Conservation (phyloP, 1,140 invertebrate genomes). For the Littorina saxatilis region DNA sequence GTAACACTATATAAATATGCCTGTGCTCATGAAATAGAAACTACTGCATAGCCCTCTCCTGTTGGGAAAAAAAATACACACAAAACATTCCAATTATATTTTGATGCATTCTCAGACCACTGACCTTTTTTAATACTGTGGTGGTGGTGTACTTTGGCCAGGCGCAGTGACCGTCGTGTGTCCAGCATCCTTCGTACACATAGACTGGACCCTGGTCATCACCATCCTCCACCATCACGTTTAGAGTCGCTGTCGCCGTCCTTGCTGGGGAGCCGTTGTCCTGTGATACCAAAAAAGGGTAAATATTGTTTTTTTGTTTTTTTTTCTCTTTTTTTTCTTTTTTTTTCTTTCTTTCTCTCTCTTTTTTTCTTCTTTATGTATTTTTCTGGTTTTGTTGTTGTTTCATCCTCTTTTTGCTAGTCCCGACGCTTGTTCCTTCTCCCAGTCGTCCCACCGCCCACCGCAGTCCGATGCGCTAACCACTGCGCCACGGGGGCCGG, state of each 20-base stretch:
- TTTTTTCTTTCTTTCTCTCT: neutral
- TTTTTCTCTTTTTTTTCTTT: neutral
- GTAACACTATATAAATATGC: too few relatives aligned
- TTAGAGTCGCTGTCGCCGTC: neutral
- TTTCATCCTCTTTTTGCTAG: too few relatives aligned
- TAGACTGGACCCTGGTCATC: constrained; percentile 45
- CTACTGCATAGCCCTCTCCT: too few relatives aligned
- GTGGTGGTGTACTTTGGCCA: constrained; percentile 44
- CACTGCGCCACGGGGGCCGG: too few relatives aligned
- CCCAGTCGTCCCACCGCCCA: too few relatives aligned
- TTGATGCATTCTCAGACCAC: too few relatives aligned
- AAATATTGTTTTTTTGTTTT: neutral
- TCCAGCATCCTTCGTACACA: constrained; percentile 39
- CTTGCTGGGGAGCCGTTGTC: constrained; percentile 6
- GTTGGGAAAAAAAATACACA: too few relatives aligned
- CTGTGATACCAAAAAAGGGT: constrained; percentile 5
- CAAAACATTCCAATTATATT: too few relatives aligned
- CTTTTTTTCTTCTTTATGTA: neutral
- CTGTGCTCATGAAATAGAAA: too few relatives aligned
- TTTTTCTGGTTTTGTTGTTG: too few relatives aligned
- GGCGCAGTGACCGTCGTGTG: constrained; percentile 32
- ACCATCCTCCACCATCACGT: constrained; percentile 24
- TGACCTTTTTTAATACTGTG: constrained; percentile 27
- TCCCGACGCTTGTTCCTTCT: too few relatives aligned
- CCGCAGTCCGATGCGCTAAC: too few relatives aligned